These are phyloP conservation scores for Drosophila cyrtoloma DNA, from an alignment of 2,888 invertebrate genomes.

Conservation along the genomic window DNA sequence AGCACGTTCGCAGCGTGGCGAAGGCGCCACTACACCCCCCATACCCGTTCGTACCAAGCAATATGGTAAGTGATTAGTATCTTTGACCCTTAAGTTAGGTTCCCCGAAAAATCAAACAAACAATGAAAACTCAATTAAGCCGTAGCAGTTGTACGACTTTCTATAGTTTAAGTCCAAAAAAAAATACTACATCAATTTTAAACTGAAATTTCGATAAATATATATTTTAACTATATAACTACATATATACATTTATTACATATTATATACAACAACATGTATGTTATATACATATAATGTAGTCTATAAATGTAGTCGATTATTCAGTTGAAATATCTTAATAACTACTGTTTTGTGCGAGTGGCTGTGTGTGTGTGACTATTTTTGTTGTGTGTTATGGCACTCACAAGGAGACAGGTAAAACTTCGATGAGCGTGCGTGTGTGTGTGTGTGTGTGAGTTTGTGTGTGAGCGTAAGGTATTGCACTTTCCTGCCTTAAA, in stretches of 20 bases:
- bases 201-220: constrained; percentile 40
- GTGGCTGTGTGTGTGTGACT: constrained; percentile 30
- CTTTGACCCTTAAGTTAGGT: constrained; percentile 53
- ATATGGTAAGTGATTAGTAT: constrained; percentile 93
- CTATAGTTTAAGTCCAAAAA: constrained; percentile 64
- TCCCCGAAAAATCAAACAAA: constrained; percentile 1
- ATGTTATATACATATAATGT: constrained; percentile 33
- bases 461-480: constrained; percentile 26
- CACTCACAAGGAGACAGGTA: constrained; percentile 55
- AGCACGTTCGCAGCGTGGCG: constrained; percentile 96
- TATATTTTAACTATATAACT: constrained; percentile 18
- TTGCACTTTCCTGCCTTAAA: constrained; percentile 51
- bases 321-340: constrained; percentile 55
- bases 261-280: constrained; percentile 33
- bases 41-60: constrained; percentile 97
- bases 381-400: constrained; percentile 50
- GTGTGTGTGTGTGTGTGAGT: constrained; percentile 21
- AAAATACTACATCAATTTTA: constrained; percentile 19
- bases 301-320: constrained; percentile 60
- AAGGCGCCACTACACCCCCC: constrained; percentile 97
- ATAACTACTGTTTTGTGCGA: constrained; percentile 21
- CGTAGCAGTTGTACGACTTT: constrained; percentile 69
- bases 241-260: constrained; percentile 27
- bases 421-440: constrained; percentile 7
- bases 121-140: constrained; percentile 46